phyloP scores from a whole-genome alignment of 2,797 vertebrate species.

The Phaenicophaeus curvirostris region DNA sequence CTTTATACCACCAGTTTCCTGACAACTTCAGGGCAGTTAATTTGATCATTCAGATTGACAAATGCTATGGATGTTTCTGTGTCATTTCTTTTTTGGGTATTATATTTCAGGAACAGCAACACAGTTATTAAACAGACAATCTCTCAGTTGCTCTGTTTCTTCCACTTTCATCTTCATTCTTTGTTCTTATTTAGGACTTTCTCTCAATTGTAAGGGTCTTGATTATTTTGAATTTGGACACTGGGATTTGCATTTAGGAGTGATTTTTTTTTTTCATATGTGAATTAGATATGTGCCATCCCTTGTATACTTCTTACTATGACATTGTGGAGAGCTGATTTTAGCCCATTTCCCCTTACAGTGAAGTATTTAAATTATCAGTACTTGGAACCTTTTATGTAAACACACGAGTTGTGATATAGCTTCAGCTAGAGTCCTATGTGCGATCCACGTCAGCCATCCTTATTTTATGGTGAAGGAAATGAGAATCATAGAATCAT shows the following conservation, averaged over 20 bases:
- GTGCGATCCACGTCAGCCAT: background rate
- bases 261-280: background rate
- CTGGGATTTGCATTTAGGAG: background rate
- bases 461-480: background rate
- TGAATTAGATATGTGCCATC: background rate
- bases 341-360: rapidly evolving
- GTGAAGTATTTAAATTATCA: background rate
- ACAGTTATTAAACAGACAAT: background rate
- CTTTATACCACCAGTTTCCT: background rate
- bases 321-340: background rate
- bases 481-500: too few relatives aligned
- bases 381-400: background rate
- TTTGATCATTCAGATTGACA: background rate
- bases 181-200: background rate
- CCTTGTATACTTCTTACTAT: background rate
- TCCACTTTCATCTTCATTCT: background rate
- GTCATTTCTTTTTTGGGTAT: background rate
- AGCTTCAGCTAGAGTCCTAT: background rate
- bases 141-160: background rate
- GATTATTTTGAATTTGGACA: background rate
- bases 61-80: background rate
- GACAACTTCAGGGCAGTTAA: background rate
- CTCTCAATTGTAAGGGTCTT: rapidly evolving
- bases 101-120: background rate
- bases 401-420: background rate